Evolutionary conservation across 2,113 vertebrate species (phyloP).

Genomic region (Tachysurus fulvidraco): DNA sequence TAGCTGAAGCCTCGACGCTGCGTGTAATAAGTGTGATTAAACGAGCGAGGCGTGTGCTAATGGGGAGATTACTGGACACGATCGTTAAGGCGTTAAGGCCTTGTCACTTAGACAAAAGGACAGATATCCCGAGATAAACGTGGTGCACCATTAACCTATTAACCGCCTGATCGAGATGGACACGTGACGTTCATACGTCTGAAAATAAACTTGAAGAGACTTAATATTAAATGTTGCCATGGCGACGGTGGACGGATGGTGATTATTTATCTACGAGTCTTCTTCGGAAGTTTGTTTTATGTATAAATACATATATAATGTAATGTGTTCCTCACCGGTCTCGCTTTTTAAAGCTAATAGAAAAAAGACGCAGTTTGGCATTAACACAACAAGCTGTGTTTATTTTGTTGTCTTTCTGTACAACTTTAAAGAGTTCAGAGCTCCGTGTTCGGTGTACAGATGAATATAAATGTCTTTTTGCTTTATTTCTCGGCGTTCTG

Average conservation of each 20-base stretch:
- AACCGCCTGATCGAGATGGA: not conserved
- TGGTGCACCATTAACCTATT: not conserved
- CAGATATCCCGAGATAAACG: not conserved
- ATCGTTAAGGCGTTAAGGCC: conserved; percentile 6
- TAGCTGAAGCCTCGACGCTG: not conserved
- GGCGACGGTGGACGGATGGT: not conserved
- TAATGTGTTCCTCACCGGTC: not conserved
- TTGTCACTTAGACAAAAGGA: conserved; percentile 10
- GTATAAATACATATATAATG: no score
- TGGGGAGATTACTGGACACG: conserved; percentile 18
- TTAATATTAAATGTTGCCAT: not conserved
- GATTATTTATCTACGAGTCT: not conserved
- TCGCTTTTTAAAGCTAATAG: not conserved
- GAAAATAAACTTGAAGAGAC: not conserved
- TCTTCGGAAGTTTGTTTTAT: not conserved
- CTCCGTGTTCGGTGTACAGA: not conserved
- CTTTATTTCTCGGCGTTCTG: not conserved
- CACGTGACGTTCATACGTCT: not conserved
- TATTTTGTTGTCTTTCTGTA: not conserved
- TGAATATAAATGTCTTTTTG: not conserved
- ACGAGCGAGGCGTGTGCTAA: not conserved
- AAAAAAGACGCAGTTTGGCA: not conserved
- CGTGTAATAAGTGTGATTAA: conserved; percentile 20
- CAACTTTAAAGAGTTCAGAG: not conserved
- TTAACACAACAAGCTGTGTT: not conserved